Evolutionary conservation across 64 coral and sea anemone species (phyloP).

Genomic region (Pocillopora verrucosa): DNA sequence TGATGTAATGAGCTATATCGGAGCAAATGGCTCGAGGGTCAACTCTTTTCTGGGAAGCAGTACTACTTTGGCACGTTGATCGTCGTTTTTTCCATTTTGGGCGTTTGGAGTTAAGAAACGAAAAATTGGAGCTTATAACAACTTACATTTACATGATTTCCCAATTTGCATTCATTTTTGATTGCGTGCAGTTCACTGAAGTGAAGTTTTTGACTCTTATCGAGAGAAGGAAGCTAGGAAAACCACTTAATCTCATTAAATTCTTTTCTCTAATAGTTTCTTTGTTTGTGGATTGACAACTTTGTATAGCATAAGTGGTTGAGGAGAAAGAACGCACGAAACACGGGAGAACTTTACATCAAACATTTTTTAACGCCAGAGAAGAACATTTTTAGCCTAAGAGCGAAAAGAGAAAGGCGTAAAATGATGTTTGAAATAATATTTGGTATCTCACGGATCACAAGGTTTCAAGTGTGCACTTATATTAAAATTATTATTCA

Average conservation of each 20-base stretch:
- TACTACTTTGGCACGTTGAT: too few species aligned
- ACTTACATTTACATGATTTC: neutral
- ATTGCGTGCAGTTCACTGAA: neutral
- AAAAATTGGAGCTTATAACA: too few species aligned
- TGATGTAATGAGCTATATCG: too few species aligned
- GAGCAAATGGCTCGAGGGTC: too few species aligned
- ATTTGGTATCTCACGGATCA: neutral
- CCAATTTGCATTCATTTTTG: neutral
- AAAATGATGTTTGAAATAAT: too few species aligned
- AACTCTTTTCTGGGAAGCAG: too few species aligned
- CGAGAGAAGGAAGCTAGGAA: neutral
- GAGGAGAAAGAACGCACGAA: neutral
- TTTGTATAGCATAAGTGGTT: neutral
- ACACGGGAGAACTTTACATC: neutral
- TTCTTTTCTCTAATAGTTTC: neutral
- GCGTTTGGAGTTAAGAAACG: too few species aligned
- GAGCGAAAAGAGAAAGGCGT: neutral
- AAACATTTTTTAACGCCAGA: neutral
- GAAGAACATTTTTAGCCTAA: neutral
- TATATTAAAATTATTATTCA: neutral
- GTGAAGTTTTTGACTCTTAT: neutral
- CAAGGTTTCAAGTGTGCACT: neutral
- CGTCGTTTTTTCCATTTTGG: too few species aligned
- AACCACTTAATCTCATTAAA: neutral
- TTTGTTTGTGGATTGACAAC: neutral